These are phyloP conservation scores for Drosophila mimica DNA, from an alignment of 2,888 invertebrate species.

Conservation along the genomic window DNA sequence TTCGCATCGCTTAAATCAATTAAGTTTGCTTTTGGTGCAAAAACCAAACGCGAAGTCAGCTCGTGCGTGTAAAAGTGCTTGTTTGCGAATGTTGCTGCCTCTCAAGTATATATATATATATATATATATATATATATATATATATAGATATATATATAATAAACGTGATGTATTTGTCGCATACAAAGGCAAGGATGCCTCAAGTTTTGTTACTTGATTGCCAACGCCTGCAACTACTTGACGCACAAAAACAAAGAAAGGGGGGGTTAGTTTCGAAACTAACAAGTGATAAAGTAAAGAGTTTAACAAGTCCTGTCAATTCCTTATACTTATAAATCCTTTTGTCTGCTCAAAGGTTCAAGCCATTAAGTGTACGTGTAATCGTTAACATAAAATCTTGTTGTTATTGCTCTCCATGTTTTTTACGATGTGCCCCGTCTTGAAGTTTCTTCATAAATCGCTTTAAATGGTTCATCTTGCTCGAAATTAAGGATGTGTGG, in stretches of 20 bases:
- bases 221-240: conserved; percentile 29
- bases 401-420: conserved; percentile 15
- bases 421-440: conserved; percentile 23
- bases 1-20: conserved; percentile 65
- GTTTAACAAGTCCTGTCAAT: conserved; percentile 29
- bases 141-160: background rate
- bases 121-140: no score
- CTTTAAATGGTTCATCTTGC: conserved; percentile 50
- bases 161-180: conserved; percentile 64
- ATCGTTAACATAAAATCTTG: conserved; percentile 4
- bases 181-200: conserved; percentile 38
- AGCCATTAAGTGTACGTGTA: conserved; percentile 10
- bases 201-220: conserved; percentile 65
- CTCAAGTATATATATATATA: background rate
- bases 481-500: conserved; percentile 63
- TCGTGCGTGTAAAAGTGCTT: conserved; percentile 63
- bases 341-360: background rate
- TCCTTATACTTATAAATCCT: conserved; percentile 26
- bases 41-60: conserved; percentile 41
- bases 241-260: conserved; percentile 20
- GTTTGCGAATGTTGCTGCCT: conserved; percentile 18
- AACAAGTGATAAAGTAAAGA: conserved; percentile 28
- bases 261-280: background rate
- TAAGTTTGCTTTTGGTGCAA: conserved; percentile 47
- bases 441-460: conserved; percentile 57